Base-by-base conservation (phyloP, 2,113 vertebrate species). In the Xiphophorus maculatus region DNA sequence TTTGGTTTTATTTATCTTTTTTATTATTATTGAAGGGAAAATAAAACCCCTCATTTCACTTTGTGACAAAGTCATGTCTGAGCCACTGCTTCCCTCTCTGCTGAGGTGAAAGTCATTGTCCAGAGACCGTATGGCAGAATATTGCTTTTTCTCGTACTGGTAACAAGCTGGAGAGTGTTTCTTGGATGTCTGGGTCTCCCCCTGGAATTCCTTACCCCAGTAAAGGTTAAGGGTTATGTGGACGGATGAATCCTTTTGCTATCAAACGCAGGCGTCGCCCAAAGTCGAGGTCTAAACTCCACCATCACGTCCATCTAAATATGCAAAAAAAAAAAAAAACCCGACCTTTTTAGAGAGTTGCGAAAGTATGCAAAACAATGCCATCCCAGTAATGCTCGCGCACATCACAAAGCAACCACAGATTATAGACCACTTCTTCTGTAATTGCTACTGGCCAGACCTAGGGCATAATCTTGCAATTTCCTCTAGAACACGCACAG, bases 391-490 rank as follows among this genome's bases (percentile, higher is more conserved):
- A 90, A 91, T 85, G 83, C 90, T 90, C 87, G 86, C 90, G 90
- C 84, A 88, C 90, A 94, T 92, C 88, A 87, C 80, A 82, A 84
- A 86, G 87, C 84, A 51, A 89, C 92, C 92, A 84, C 93, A 94
- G 93, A 94, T 93, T 94, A 94, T 91, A 94, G 93, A 82, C 91
- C 93, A 93, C 91, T 91, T 93, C 88, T 86, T 86, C 88, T 80
- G 87, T 93, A 94, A 94, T 93, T 91, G 86, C 93, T 93, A 92
- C 83, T 93, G 88, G 87, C 89, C 77, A 88, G 87, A 81, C 89
- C 92, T 87, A 91, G 83, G 91, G 89, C 92, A 92, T 92, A 93
- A 94, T 94, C 91, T 94, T 88, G 87, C 87, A 90, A 92, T 93
- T 95, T 93, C 92, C 93, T 93, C 88, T 86, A 71, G 92, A 90